phyloP scores from a whole-genome alignment of 2,888 invertebrate genomes.

The Calameuta filiformis region DNA sequence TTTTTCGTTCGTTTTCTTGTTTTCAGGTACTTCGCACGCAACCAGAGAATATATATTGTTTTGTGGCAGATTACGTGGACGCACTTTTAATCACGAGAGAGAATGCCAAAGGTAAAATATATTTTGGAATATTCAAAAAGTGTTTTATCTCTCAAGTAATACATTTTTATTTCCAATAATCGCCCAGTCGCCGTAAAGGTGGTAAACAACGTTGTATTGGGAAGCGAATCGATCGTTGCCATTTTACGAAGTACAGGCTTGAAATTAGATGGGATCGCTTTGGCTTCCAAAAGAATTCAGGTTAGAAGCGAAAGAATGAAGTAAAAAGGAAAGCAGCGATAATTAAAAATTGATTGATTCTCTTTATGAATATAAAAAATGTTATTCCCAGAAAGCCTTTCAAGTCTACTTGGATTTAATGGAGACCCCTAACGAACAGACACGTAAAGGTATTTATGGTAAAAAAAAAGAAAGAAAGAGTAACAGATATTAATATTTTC shows the following conservation, averaged over 20 bases:
- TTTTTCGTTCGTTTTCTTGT: no score
- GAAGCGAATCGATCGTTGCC: conserved; percentile 51
- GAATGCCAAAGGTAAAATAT: conserved; percentile 60
- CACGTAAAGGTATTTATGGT: conserved; percentile 33
- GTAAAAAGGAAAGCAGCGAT: not conserved
- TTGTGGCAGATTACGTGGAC: conserved; percentile 77
- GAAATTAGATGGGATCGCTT: conserved; percentile 49
- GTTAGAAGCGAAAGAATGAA: conserved; percentile 18
- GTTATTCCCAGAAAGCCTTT: conserved; percentile 45
- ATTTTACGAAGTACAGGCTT: conserved; percentile 50
- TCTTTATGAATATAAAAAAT: not conserved
- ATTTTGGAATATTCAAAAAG: not conserved
- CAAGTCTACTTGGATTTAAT: conserved; percentile 46
- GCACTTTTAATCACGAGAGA: conserved; percentile 75
- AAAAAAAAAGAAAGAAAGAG: not conserved
- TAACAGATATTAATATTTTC: not conserved
- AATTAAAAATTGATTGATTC: conserved; percentile 24
- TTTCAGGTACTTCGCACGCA: conserved; percentile 73
- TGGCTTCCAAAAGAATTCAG: conserved; percentile 50
- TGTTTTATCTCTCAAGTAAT: not conserved
- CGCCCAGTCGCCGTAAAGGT: conserved; percentile 52
- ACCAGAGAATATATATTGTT: conserved; percentile 73
- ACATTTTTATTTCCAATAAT: conserved; percentile 11
- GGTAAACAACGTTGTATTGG: conserved; percentile 50
- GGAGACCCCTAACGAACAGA: conserved; percentile 32